A percentile compares a stretch with the other conserved stretches of the same genome.
Evolutionary conservation across 2,797 vertebrate genomes (phyloP).

Genomic region (Sciaenops ocellatus): DNA sequence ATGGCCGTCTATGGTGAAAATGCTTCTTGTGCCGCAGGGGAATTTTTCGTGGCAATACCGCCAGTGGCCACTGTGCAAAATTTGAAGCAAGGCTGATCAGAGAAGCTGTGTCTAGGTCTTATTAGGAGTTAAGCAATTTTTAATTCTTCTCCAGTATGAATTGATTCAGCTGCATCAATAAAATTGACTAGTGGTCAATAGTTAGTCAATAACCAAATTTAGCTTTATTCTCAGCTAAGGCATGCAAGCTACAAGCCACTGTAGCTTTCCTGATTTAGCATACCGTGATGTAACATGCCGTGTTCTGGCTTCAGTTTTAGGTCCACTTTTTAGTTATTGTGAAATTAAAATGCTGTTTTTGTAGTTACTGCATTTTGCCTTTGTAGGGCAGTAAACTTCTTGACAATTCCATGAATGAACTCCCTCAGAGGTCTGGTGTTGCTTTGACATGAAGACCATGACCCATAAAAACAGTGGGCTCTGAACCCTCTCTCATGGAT

Average conservation of each 20-base stretch:
- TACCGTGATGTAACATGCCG: too few species aligned
- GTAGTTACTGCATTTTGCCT: constrained; percentile 12
- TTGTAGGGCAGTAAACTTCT: constrained; percentile 14
- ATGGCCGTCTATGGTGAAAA: too few species aligned
- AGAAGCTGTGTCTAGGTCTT: too few species aligned
- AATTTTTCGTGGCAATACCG: too few species aligned
- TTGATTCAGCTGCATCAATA: neutral
- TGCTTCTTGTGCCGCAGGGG: too few species aligned
- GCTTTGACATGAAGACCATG: constrained; percentile 78
- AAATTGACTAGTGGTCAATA: neutral
- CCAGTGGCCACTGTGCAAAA: too few species aligned
- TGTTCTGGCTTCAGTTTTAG: too few species aligned
- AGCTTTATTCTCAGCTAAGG: neutral
- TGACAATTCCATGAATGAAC: constrained; percentile 53
- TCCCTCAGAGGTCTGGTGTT: constrained; percentile 76
- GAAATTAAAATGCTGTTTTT: neutral
- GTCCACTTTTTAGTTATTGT: too few species aligned
- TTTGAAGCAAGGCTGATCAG: too few species aligned
- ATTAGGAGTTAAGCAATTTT: too few species aligned
- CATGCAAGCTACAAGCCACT: neutral
- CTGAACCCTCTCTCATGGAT: constrained; percentile 81
- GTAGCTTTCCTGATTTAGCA: neutral
- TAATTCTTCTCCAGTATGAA: neutral
- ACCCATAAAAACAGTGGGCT: constrained; percentile 72
- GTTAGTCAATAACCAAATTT: neutral